Percentiles rank a stretch among this genome's conserved stretches.
Conservation (phyloP, 2,888 invertebrate genomes). For the Merodon equestris region DNA sequence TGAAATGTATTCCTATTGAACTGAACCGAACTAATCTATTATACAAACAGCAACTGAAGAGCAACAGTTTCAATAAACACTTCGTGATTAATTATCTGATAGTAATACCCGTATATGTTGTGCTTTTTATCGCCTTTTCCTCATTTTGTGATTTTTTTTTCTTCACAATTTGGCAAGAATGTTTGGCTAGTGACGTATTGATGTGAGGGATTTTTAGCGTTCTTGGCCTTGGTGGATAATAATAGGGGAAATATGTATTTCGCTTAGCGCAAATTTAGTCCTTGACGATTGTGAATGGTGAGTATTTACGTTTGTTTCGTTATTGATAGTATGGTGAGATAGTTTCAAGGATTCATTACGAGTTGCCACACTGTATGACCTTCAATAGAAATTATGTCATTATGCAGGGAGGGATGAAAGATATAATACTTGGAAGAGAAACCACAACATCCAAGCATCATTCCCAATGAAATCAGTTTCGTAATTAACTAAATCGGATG, state of each 20-base stretch:
- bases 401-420: not conserved
- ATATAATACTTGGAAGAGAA: too few relatives aligned
- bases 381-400: conserved; percentile 25
- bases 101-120: conserved; percentile 17
- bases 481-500: too few relatives aligned
- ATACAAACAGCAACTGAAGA: too few relatives aligned
- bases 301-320: conserved; percentile 10
- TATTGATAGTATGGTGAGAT: conserved; percentile 46
- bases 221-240: conserved; percentile 38
- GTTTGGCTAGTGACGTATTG: conserved; percentile 5
- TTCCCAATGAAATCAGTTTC: too few relatives aligned
- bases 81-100: conserved; percentile 63
- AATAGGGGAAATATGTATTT: conserved; percentile 32
- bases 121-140: conserved; percentile 11
- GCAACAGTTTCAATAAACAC: too few relatives aligned
- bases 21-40: conserved; percentile 10
- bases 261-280: conserved; percentile 5
- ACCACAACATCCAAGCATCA: too few relatives aligned
- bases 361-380: conserved; percentile 22
- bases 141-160: not conserved
- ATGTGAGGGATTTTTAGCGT: conserved; percentile 1
- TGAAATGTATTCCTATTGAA: not conserved
- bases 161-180: conserved; percentile 23
- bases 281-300: not conserved
- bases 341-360: conserved; percentile 48